phyloP scores from a whole-genome alignment of 2,797 vertebrate genomes.

The Paratrypauchen microcephalus region DNA sequence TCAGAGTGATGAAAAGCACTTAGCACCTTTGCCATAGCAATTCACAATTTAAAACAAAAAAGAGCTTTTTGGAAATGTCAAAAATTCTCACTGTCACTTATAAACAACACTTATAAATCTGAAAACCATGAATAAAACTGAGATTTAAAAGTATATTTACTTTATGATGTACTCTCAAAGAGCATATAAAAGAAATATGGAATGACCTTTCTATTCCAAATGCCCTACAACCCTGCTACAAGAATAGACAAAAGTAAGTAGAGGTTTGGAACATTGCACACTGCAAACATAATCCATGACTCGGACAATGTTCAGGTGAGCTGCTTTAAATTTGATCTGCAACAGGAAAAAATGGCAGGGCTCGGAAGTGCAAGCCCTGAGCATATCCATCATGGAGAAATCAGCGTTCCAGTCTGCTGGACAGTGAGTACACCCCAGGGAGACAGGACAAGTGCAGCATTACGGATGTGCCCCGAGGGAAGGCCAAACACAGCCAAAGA shows the following conservation, averaged over 20 bases:
- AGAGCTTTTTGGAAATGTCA: too few relatives aligned
- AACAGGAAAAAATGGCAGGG: conserved; percentile 31
- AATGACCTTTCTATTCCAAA: not conserved
- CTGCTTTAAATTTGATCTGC: conserved; percentile 19
- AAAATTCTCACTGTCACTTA: too few relatives aligned
- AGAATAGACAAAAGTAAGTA: not conserved
- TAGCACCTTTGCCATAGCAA: too few relatives aligned
- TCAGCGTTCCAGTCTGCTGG: conserved; percentile 57
- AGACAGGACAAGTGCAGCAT: conserved; percentile 57
- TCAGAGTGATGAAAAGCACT: too few relatives aligned
- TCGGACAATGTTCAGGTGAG: conserved; percentile 12
- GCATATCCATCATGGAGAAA: conserved; percentile 68
- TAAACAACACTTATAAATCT: too few relatives aligned
- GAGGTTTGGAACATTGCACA: not conserved
- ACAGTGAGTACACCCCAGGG: conserved; percentile 48
- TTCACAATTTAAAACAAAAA: too few relatives aligned
- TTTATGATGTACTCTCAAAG: too few relatives aligned
- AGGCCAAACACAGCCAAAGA: conserved; percentile 63
- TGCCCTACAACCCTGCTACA: not conserved
- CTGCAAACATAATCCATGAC: conserved; percentile 3
- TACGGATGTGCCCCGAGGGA: conserved; percentile 50
- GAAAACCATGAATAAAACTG: too few relatives aligned
- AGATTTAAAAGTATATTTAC: too few relatives aligned
- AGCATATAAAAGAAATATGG: not conserved
- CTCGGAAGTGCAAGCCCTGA: conserved; percentile 43